Conservation (phyloP, 2,113 vertebrate species). For the Pangasianodon hypophthalmus region DNA sequence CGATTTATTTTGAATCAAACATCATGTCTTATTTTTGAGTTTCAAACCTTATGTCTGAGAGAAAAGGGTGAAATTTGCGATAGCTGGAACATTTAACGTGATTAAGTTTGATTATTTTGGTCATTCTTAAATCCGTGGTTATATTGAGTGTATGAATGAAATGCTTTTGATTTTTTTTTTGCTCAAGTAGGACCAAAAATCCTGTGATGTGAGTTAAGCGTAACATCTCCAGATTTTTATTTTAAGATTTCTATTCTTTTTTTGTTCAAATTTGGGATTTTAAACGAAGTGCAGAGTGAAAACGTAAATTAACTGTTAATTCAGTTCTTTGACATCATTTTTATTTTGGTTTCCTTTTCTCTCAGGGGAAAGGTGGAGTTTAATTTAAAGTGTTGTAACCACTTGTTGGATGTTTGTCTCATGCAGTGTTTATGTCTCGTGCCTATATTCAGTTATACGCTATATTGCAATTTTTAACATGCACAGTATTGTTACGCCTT, state of each 20-base stretch:
- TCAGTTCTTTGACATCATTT: neutral
- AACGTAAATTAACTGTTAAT: neutral
- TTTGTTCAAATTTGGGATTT: neutral
- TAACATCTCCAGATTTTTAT: neutral
- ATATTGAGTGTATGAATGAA: neutral
- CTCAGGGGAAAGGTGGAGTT: neutral
- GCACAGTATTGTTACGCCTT: neutral
- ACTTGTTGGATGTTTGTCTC: neutral
- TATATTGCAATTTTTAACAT: neutral
- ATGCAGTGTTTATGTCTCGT: neutral
- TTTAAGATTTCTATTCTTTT: neutral
- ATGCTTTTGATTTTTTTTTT: neutral
- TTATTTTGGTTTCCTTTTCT: neutral
- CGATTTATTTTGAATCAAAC: neutral
- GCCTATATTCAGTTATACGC: neutral
- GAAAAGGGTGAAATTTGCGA: neutral
- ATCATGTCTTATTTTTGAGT: neutral
- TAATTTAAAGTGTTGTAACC: neutral
- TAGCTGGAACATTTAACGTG: neutral
- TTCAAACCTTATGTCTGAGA: neutral
- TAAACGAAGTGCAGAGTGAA: neutral
- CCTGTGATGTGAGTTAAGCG: neutral
- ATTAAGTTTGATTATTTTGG: neutral
- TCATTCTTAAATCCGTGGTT: neutral
- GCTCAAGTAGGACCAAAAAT: neutral